phyloP scores from a whole-genome alignment of 2,797 vertebrate genomes.

The Arctocebus calabarensis region DNA sequence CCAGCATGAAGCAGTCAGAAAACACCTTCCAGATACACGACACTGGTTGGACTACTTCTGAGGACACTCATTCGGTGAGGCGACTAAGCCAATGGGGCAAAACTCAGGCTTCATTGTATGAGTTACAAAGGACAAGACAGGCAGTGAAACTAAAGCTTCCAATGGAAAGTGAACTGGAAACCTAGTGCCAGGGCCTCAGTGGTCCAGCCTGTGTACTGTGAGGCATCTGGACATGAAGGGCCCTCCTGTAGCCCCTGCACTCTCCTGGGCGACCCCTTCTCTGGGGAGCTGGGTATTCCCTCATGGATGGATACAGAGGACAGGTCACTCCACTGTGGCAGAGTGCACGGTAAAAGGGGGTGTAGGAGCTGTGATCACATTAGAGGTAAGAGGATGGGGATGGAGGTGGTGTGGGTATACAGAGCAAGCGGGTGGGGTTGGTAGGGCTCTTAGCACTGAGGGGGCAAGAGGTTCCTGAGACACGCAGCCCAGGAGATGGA shows the following conservation, averaged over 20 bases:
- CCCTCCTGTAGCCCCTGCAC: no score
- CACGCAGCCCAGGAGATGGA: neutral
- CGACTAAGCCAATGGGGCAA: neutral
- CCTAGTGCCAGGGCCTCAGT: neutral
- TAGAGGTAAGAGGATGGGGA: neutral
- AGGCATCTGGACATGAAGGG: neutral
- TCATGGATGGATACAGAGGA: neutral
- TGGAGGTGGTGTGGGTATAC: neutral
- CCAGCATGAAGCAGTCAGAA: neutral
- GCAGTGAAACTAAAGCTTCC: no score
- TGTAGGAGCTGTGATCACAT: neutral
- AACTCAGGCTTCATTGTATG: neutral
- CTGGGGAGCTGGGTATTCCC: no score
- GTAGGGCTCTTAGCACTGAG: neutral
- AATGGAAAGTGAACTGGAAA: neutral
- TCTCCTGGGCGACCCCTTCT: neutral
- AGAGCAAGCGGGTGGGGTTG: neutral
- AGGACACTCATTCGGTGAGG: fast-evolving
- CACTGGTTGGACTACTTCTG: neutral
- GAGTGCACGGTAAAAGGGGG: neutral
- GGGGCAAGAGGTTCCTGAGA: neutral
- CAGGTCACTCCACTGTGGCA: neutral
- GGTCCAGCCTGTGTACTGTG: no score
- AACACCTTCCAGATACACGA: fast-evolving
- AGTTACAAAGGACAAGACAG: neutral